These are phyloP conservation scores for Rhaphigaster nebulosa DNA, from an alignment of 2,888 invertebrate species.

Conservation along the genomic window DNA sequence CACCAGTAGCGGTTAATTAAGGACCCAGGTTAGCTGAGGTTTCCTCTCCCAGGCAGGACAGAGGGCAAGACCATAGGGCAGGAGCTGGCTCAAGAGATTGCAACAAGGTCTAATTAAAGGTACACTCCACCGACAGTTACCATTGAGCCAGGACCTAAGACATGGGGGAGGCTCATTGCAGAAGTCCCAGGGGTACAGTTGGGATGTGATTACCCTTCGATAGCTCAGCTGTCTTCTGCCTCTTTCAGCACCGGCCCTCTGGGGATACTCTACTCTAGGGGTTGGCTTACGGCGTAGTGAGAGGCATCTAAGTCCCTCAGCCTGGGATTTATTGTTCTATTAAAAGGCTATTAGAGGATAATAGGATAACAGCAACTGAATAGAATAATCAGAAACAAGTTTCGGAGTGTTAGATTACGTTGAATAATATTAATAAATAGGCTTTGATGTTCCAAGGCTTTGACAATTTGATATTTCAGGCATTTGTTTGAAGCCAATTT, in stretches of 20 bases:
- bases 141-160: neutral
- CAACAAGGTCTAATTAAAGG: neutral
- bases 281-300: neutral
- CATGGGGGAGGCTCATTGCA: neutral
- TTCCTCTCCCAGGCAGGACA: neutral
- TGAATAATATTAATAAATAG: neutral
- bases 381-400: neutral
- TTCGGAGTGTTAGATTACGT: neutral
- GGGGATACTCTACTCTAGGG: neutral
- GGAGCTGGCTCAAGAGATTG: neutral
- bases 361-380: neutral
- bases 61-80: neutral
- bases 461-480: no score
- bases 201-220: neutral
- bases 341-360: slow-evolving; percentile 1
- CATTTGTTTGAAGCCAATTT: no score
- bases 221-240: neutral
- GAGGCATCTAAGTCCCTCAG: neutral
- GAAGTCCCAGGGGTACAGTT: neutral
- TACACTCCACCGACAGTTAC: neutral
- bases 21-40: neutral
- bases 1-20: neutral
- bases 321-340: neutral
- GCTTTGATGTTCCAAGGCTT: no score
- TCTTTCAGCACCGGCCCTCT: neutral